Evolutionary conservation across 2,113 vertebrate species (phyloP).

Genomic region (Pontoporia blainvillei): DNA sequence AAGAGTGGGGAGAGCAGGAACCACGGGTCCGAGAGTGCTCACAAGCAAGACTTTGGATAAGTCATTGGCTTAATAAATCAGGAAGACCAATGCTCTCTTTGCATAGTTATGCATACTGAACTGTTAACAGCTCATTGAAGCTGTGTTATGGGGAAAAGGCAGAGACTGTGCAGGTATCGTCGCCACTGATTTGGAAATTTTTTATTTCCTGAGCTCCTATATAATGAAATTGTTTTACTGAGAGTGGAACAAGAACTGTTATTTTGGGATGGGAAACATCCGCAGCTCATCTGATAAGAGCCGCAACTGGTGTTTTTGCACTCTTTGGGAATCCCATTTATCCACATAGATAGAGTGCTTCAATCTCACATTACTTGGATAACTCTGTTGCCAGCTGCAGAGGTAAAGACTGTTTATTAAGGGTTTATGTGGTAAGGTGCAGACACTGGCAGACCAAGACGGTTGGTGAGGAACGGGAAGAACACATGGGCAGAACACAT

Average conservation of each 20-base stretch:
- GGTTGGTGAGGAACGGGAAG: not conserved
- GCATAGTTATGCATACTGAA: constrained; percentile 29
- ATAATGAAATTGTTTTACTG: constrained; percentile 21
- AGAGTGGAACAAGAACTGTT: constrained; percentile 1
- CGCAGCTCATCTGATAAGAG: not conserved
- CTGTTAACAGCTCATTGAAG: not conserved
- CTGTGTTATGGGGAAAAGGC: not conserved
- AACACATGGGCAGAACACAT: not conserved
- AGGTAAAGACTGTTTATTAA: not conserved
- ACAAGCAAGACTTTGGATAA: not conserved
- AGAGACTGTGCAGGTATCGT: not conserved
- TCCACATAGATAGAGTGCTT: not conserved
- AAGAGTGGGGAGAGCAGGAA: not conserved
- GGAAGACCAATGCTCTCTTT: constrained; percentile 36
- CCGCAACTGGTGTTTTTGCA: not conserved
- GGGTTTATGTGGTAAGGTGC: not conserved
- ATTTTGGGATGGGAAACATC: not conserved
- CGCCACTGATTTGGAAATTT: not conserved
- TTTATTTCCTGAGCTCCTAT: constrained; percentile 16
- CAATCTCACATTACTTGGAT: not conserved
- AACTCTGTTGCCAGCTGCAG: not conserved
- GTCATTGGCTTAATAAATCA: constrained; percentile 31
- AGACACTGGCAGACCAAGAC: not conserved
- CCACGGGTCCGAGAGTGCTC: not conserved
- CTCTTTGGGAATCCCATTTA: not conserved